Evolutionary conservation across 2,113 vertebrate species (phyloP).

Genomic region (Etheostoma cragini): DNA sequence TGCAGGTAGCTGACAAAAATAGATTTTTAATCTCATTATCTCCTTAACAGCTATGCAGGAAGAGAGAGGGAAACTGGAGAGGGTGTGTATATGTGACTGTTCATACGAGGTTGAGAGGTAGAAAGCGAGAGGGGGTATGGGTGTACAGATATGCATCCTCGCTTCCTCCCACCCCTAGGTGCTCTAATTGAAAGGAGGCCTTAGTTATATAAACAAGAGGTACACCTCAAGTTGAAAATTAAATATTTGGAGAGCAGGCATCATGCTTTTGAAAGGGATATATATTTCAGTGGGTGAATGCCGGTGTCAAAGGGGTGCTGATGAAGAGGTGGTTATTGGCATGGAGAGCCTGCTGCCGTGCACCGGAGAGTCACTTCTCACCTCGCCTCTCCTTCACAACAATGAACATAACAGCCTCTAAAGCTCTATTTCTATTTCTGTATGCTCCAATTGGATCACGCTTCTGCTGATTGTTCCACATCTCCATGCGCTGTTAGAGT

Average conservation of each 20-base stretch:
- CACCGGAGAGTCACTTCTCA: conserved; percentile 61
- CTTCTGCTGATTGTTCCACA: conserved; percentile 37
- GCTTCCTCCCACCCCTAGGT: conserved; percentile 50
- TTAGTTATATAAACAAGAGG: conserved; percentile 75
- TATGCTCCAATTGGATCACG: conserved; percentile 28
- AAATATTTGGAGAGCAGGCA: conserved; percentile 67
- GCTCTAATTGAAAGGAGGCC: conserved; percentile 67
- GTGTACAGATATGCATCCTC: conserved; percentile 44
- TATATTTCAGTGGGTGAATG: conserved; percentile 55
- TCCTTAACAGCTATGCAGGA: conserved; percentile 43
- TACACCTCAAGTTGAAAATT: conserved; percentile 71
- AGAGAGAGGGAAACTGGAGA: conserved; percentile 16
- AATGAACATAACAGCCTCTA: conserved; percentile 61
- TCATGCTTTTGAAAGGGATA: conserved; percentile 55
- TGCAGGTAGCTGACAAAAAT: conserved; percentile 65
- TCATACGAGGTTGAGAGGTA: conserved; percentile 41
- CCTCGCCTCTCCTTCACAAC: conserved; percentile 62
- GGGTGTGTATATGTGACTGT: conserved; percentile 19
- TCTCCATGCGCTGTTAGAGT: conserved; percentile 53
- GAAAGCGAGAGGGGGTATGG: conserved; percentile 1
- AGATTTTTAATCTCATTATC: conserved; percentile 74
- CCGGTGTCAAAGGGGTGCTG: conserved; percentile 50
- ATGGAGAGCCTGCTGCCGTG: conserved; percentile 62
- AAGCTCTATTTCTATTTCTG: conserved; percentile 70
- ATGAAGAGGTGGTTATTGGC: conserved; percentile 68